Base-by-base conservation (phyloP, 2,888 invertebrate species). In the Xestobium rufovillosum region DNA sequence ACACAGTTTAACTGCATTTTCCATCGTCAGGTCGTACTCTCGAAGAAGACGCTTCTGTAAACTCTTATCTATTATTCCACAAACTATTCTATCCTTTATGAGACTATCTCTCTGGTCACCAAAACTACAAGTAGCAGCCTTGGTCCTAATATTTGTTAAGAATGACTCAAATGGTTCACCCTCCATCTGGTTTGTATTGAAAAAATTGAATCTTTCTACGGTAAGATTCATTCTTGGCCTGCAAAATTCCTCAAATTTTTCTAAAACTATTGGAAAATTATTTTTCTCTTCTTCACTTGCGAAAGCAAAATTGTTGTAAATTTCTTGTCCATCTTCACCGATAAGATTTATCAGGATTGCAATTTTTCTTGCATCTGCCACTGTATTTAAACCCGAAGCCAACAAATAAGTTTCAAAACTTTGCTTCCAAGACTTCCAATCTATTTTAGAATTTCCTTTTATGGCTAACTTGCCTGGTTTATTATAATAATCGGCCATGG, bases 21-120 rank as follows among this genome's bases (percentile, higher is more conserved):
- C 31, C 14, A 49, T 31, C 1, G 15, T 41, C 33, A 50, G 13
- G 4, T 49, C 42, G 3, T 37, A 40, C 33, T 51, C 49, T 26
- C 50, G 28, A 4, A 55, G 31, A 6, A 51, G 33, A 11, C 46
- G 30, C 34, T 49, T 38, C 27, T 49, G 48, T 8, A 52, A 8
- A 3, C 23, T 14, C n/a, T 36, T 37, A 33, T 50, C 42, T 26
- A 4, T n/a, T 2, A 52, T 47, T 3, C 50, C 47, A 12, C 38
- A 43, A 1, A 54, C 44, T 2, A 53, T 43, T 8, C 48, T 32
- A 26, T 53, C 51, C 36, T 44, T 34, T 2, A 52, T 52, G 4
- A 50, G 10, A 17, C 49, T 43, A 14, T 50, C 49, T 34, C 42
- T 43, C 4, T 47, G 32, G 8, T 26, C 29, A 4, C 44, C 49